Conservation (phyloP, 2,888 invertebrate species). For the Adela reaumurella region DNA sequence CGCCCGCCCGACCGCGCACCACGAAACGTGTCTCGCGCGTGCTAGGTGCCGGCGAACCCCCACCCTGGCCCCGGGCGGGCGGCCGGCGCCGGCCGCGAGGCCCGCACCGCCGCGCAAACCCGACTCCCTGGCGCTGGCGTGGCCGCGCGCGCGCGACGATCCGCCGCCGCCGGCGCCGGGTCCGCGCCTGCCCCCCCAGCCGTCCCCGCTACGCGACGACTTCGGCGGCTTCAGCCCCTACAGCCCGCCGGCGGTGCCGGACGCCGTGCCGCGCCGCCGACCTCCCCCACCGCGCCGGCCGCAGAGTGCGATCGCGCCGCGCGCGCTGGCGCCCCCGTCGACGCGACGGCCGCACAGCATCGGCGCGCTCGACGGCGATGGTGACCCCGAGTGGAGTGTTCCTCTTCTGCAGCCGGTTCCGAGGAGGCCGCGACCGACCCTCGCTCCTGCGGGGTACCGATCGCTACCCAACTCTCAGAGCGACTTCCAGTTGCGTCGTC, state of each 20-base stretch:
- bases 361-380: conserved; percentile 46
- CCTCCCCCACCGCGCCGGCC: conserved; percentile 38
- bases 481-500: conserved; percentile 59
- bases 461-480: conserved; percentile 59
- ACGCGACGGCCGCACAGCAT: conserved; percentile 60
- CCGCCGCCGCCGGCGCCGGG: conserved; percentile 51
- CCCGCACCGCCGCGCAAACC: conserved; percentile 51
- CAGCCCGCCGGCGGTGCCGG: conserved; percentile 47
- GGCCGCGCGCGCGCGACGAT: conserved; percentile 39
- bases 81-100: conserved; percentile 26
- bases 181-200: conserved; percentile 16
- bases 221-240: conserved; percentile 54
- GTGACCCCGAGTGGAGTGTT: conserved; percentile 27
- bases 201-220: conserved; percentile 27
- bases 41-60: conserved; percentile 1
- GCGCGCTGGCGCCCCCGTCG: conserved; percentile 28
- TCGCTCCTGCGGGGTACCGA: conserved; percentile 45
- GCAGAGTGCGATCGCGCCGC: conserved; percentile 51
- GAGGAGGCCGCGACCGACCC: conserved; percentile 39
- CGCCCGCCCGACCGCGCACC: conserved; percentile 35
- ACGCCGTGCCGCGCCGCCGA: conserved; percentile 16
- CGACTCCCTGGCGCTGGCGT: conserved; percentile 35
- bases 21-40: conserved; percentile 39
- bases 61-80: conserved; percentile 20
- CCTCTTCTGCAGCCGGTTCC: conserved; percentile 54